These are phyloP conservation scores for Tyrophagus putrescentiae DNA, from an alignment of 1,140 invertebrate species.

Conservation along the genomic window DNA sequence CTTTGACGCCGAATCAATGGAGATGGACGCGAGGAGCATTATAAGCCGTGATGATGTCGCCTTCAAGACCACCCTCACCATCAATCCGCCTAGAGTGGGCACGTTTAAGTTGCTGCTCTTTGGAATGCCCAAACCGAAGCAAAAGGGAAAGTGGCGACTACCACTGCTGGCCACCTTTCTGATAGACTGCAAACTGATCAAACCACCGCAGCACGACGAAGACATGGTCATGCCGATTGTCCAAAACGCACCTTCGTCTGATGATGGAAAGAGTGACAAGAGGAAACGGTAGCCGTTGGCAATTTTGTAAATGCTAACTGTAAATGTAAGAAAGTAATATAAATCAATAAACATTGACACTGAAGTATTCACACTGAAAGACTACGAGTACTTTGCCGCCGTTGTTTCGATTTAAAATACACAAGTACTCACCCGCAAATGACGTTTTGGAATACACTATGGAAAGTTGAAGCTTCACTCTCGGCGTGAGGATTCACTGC, in stretches of 20 bases:
- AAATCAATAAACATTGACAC: too few relatives aligned
- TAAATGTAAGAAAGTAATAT: too few relatives aligned
- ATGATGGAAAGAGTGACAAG: background rate
- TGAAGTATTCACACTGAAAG: too few relatives aligned
- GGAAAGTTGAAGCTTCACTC: too few relatives aligned
- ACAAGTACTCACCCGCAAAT: too few relatives aligned
- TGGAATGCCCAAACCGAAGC: constrained; percentile 32
- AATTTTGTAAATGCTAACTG: too few relatives aligned
- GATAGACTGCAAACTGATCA: constrained; percentile 32
- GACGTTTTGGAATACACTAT: too few relatives aligned
- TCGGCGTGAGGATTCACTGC: too few relatives aligned
- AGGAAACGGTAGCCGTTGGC: background rate
- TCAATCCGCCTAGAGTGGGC: constrained; percentile 31
- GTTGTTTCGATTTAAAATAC: too few relatives aligned
- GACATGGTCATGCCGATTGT: constrained; percentile 7
- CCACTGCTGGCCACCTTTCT: constrained; percentile 32
- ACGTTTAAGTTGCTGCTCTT: constrained; percentile 33
- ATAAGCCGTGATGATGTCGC: constrained; percentile 29
- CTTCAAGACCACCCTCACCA: constrained; percentile 29
- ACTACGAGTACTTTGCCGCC: too few relatives aligned
- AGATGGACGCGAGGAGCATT: constrained; percentile 29
- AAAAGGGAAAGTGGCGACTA: constrained; percentile 31
- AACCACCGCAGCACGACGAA: constrained; percentile 26
- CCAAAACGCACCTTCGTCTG: too few relatives aligned
- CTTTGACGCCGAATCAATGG: constrained; percentile 28